Evolutionary conservation across 2,888 invertebrate genomes (phyloP).

Genomic region (Agrypnus murinus): DNA sequence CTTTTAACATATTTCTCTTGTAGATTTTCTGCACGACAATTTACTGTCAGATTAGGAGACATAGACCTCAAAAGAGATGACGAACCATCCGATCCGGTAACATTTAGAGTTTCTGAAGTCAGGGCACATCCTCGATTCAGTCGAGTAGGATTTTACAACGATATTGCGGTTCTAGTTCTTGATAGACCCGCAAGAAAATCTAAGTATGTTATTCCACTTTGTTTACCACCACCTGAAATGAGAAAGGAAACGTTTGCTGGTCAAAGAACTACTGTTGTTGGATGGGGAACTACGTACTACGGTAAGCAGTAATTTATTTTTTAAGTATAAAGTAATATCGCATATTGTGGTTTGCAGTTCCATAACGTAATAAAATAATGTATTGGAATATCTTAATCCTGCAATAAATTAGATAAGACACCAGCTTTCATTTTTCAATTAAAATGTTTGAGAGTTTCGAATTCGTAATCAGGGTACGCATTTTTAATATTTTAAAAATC

Average conservation of each 20-base stretch:
- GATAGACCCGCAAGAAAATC: conserved; percentile 85
- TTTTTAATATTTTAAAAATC: no score
- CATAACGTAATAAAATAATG: no score
- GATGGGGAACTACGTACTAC: conserved; percentile 94
- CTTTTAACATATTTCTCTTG: conserved; percentile 36
- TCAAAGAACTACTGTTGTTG: conserved; percentile 88
- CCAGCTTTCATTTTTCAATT: no score
- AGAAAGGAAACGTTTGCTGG: conserved; percentile 80
- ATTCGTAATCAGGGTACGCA: no score
- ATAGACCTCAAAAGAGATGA: conserved; percentile 89
- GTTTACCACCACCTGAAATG: conserved; percentile 80
- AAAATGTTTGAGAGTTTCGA: no score
- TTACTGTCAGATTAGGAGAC: conserved; percentile 92
- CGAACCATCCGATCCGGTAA: conserved; percentile 89
- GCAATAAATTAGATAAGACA: no score
- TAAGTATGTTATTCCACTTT: conserved; percentile 91
- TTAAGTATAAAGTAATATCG: no score
- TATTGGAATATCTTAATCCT: no score
- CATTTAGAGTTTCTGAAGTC: conserved; percentile 84
- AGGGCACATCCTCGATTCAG: conserved; percentile 90
- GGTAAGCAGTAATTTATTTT: no score
- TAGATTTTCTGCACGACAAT: conserved; percentile 91
- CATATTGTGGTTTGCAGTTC: no score
- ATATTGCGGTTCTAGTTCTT: conserved; percentile 89
- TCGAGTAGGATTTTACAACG: conserved; percentile 94